phyloP scores from a whole-genome alignment of 2,888 invertebrate species.

The Actias luna region DNA sequence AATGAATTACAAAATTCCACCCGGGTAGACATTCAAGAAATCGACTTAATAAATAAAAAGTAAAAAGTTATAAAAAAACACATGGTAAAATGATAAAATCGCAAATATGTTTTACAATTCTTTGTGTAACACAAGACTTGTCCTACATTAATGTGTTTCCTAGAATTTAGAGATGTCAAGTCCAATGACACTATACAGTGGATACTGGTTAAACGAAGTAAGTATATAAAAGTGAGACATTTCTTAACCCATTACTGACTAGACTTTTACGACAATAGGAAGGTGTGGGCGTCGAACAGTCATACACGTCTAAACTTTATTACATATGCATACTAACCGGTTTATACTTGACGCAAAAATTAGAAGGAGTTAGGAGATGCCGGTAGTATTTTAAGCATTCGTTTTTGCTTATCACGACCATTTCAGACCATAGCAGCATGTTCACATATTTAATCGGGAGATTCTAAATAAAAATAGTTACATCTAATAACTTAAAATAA shows the following conservation, averaged over 20 bases:
- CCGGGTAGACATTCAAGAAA: too few species aligned
- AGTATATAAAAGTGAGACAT: not conserved
- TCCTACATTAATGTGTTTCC: not conserved
- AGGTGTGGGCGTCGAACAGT: slow-evolving; percentile 4
- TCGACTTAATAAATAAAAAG: too few species aligned
- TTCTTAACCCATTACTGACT: slow-evolving; percentile 7
- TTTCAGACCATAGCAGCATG: slow-evolving; percentile 45
- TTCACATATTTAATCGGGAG: slow-evolving; percentile 36
- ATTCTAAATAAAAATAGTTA: slow-evolving; percentile 40
- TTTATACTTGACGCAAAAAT: slow-evolving; percentile 55
- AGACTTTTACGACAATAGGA: slow-evolving; percentile 9
- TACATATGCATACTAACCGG: slow-evolving; percentile 38
- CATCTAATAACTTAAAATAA: too few species aligned
- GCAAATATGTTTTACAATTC: too few species aligned
- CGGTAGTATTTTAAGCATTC: slow-evolving; percentile 41
- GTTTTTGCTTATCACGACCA: slow-evolving; percentile 40
- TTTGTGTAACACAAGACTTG: not conserved
- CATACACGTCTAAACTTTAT: not conserved
- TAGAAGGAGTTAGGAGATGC: slow-evolving; percentile 46
- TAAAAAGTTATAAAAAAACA: too few species aligned
- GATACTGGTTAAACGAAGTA: not conserved
- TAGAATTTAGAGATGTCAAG: not conserved
- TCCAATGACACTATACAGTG: not conserved
- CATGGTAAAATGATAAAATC: too few species aligned
- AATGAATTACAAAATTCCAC: too few species aligned